Base-by-base conservation (phyloP, 2,113 vertebrate species). In the Aptenodytes patagonicus region DNA sequence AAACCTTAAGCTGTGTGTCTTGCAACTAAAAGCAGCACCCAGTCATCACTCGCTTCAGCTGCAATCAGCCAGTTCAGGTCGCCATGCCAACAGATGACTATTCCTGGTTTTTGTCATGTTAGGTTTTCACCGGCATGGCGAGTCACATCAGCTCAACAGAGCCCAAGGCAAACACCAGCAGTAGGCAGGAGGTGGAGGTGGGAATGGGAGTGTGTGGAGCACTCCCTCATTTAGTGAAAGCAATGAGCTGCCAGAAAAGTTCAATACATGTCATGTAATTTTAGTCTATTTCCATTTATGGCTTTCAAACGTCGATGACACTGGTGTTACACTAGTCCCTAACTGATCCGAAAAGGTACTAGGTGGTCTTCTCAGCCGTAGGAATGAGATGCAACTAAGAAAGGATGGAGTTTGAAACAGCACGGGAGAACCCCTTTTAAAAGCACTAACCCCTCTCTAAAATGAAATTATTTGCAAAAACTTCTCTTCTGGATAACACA, bases 91-190 rank as follows among this genome's bases (percentile, higher is more conserved):
- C 15, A 84, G 44, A 58, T 51, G 24, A 36, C 51, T 42, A 1
- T 25, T 80, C 31, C 34, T 44, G 34, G 2, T 0, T 28, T 78
- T 70, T 54, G 31, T 19, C 55, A 15, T 42, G 34, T 52, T 60
- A 42, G 34, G 26, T 25, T 75, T 88, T 54, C 58, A 47, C 31
- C 26, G 2, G 0, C 11, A 8, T n/a, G 13, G 42, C 0, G 1
- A 75, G n/a, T 52, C 49, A 52, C 26, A 29, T 26, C 64, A 66
- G 46, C 49, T 38, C 57, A 81, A 31, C 38, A 83, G 65, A 93
- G 29, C 36, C 40, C 55, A 51, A 55, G 66, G 55, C 60, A 79
- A 86, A 51, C 51, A 60, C 21, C 52, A 61, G 51, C 6, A 1
- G 26, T 13, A 60, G 72, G 86, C 40, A 78, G 16, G 7, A 73